phyloP scores from a whole-genome alignment of 2,797 vertebrate species.

The Enteromius anoplus region DNA sequence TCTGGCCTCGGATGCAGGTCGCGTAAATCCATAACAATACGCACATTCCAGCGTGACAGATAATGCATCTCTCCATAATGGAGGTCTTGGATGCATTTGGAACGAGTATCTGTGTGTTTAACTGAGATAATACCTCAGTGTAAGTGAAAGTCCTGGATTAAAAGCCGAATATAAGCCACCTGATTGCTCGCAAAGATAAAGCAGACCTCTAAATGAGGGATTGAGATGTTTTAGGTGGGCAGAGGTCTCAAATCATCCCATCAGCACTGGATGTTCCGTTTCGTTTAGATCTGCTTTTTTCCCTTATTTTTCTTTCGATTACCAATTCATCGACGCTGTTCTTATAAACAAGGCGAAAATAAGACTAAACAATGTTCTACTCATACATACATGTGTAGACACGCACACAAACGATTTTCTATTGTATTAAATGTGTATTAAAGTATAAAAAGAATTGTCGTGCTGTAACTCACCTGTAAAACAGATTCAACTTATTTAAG shows the following conservation, averaged over 20 bases:
- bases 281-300: neutral
- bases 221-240: slow-evolving; percentile 59
- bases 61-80: slow-evolving; percentile 51
- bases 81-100: slow-evolving; percentile 55
- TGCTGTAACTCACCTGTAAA: neutral
- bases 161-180: slow-evolving; percentile 59
- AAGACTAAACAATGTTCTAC: neutral
- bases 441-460: neutral
- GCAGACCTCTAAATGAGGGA: slow-evolving; percentile 58
- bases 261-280: slow-evolving; percentile 38
- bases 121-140: slow-evolving; percentile 52
- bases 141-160: slow-evolving; percentile 63
- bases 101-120: slow-evolving; percentile 48
- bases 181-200: slow-evolving; percentile 61
- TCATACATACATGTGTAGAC: neutral
- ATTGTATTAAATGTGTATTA: neutral
- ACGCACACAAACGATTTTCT: neutral
- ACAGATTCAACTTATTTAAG: slow-evolving; percentile 3
- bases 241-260: slow-evolving; percentile 46
- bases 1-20: slow-evolving; percentile 31
- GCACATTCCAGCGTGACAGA: slow-evolving; percentile 50
- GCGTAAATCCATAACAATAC: slow-evolving; percentile 41
- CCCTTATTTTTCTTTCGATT: neutral
- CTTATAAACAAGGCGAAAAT: neutral
- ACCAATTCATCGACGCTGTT: neutral